These are phyloP conservation scores for Psix sp. DNA, from an alignment of 1,140 invertebrate species.

Conservation along the genomic window DNA sequence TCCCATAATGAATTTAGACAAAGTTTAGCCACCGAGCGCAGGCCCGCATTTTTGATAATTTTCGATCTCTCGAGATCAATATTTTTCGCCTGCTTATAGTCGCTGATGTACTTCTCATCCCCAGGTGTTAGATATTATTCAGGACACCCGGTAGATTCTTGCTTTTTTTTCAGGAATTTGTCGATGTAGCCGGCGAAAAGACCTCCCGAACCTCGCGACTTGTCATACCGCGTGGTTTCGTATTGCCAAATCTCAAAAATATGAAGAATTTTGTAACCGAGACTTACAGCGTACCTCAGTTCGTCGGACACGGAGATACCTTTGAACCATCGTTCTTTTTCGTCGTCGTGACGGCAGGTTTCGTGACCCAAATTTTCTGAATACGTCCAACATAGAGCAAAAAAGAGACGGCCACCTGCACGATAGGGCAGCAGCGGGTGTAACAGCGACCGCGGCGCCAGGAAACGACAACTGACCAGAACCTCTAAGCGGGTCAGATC, in stretches of 20 bases:
- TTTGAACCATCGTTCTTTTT: not conserved
- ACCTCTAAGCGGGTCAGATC: not conserved
- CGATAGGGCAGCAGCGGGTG: not conserved
- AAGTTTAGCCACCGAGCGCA: too few species aligned
- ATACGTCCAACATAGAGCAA: not conserved
- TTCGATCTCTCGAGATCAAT: too few species aligned
- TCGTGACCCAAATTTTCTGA: not conserved
- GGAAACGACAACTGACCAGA: not conserved
- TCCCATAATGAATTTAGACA: too few species aligned
- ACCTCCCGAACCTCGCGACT: not conserved
- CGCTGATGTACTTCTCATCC: too few species aligned
- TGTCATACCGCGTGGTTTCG: conserved; percentile 60
- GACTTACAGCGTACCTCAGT: not conserved
- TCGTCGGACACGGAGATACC: not conserved
- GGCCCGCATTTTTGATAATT: too few species aligned
- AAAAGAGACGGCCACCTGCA: not conserved
- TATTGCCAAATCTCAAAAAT: conserved; percentile 39
- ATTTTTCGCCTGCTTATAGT: too few species aligned
- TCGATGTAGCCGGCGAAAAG: conserved; percentile 30
- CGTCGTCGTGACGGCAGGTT: not conserved
- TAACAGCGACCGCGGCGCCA: not conserved
- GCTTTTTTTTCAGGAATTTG: conserved; percentile 23
- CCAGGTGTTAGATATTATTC: conserved; percentile 23
- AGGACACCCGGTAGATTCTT: conserved; percentile 14
- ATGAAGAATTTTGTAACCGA: conserved; percentile 18